Conservation (phyloP, 1,140 invertebrate genomes). For the Dufourea novaeangliae region DNA sequence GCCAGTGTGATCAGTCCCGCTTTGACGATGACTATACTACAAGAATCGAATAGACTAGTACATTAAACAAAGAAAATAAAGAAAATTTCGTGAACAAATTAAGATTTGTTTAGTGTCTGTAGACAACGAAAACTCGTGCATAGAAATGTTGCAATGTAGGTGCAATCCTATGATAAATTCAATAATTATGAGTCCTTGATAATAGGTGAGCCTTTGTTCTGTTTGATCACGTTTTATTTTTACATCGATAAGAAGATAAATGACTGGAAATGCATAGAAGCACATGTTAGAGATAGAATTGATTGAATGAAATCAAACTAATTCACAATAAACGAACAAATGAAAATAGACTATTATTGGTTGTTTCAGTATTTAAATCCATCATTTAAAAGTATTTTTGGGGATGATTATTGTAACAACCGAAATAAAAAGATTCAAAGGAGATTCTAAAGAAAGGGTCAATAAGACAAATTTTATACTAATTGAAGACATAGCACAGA, state of each 20-base stretch:
- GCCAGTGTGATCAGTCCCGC: slow-evolving; percentile 17
- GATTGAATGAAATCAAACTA: neutral
- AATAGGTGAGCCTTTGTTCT: neutral
- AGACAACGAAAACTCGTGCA: neutral
- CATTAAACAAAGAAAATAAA: neutral
- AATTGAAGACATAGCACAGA: too few relatives aligned
- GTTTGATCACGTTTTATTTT: neutral
- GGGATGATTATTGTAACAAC: neutral
- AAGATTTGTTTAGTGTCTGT: neutral
- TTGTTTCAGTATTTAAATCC: too few relatives aligned
- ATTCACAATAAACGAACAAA: too few relatives aligned
- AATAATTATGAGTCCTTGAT: neutral
- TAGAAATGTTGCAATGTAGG: neutral
- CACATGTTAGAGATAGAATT: neutral
- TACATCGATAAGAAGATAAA: neutral
- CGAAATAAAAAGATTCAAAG: neutral
- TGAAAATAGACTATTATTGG: too few relatives aligned
- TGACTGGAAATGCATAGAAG: neutral
- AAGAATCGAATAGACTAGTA: slow-evolving; percentile 17
- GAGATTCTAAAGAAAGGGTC: neutral
- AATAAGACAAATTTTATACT: too few relatives aligned
- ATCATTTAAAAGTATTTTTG: too few relatives aligned
- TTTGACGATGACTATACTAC: slow-evolving; percentile 58
- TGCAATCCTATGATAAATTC: neutral
- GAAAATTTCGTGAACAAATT: neutral